Evolutionary conservation across 2,888 invertebrate species (phyloP), one percentile per base, ranked within the genome.

Genomic region (Athrips mouffetella): DNA sequence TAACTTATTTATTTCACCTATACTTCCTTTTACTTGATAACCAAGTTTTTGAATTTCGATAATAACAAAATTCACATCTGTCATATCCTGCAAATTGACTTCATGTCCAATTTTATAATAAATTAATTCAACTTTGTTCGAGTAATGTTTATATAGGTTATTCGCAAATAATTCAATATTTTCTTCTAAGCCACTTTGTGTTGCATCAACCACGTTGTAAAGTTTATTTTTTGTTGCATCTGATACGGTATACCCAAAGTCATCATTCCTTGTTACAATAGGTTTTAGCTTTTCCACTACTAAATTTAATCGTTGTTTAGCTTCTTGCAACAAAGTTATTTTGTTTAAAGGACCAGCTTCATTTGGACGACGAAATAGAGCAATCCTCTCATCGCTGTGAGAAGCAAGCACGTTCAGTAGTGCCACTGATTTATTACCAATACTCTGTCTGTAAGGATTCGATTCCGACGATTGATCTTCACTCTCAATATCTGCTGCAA

Each of bases 191-290:
- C 13, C 15, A 7, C 18, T 15, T 35, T 35, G n/a, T n/a, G 21
- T 6, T 11, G 6, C 37, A 18, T 21, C 11, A 2, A 21, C 11
- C n/a, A 37, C 1, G 11, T 37, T 21, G n/a, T 37, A 5, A n/a
- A 37, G 37, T 20, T 37, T 37, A 6, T 37, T n/a, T n/a, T 37
- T 37, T 20, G 37, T 37, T 11, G 20, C 37, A 8, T 21, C 37
- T 21, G 37, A 37, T 21, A 37, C 37, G 8, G 37, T 37, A 7
- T 37, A 37, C 1, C 21, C 21, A 20, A 37, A 37, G 11, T 37
- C 37, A 20, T 37, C 37, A 11, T 21, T 21, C 5, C n/a, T 18
- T 37, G n/a, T 37, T 21, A 11, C 6, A 37, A 37, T 21, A 2
- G 21, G 21, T 11, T 37, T 8, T 1, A 37, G 37, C 5, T 37